Base-by-base conservation (phyloP, 2,113 vertebrate species). In the Ranitomeya variabilis region DNA sequence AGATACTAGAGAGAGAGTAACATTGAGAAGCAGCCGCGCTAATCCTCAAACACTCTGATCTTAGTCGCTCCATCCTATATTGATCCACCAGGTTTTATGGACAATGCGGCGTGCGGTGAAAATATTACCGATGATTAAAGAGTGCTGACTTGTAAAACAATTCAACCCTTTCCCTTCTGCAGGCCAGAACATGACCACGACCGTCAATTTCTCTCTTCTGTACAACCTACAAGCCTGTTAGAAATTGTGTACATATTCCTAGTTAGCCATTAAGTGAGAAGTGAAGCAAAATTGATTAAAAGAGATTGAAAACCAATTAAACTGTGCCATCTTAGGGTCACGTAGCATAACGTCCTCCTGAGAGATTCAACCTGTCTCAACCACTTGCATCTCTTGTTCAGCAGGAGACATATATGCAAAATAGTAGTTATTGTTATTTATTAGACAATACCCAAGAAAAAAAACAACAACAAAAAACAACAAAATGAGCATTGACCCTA, bases 101-200 rank as follows among this genome's bases (percentile, higher is more conserved):
- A 89, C 60, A 60, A 79, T 89, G 82, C 60, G 21, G 73, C 82
- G 26, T 89, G 87, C 79, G 87, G 74, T 89, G 87, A 84, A 84
- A 84, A 85, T 89, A 85, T 84, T 89, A 89, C 73, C 85, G 87
- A 89, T 89, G 87, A 89, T 89, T 89, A 89, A 85, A 89, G 82
- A 89, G 87, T 89, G 87, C 82, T 89, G 87, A 89, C 81, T 85
- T 85, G 74, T 85, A 85, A 45, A 89, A 79, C 82, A 85, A 85
- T 88, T 85, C 73, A 78, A 85, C 73, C 60, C 26, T 57, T 89
- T 79, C 73, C 31, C 73, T 67, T 76, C 82, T 69, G 81, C 51
- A 69, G 81, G 60, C 78, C 67, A 83, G 82, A 74, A 16, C 74
- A 79, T 23, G n/a, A 52, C 64, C 66, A 26, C 71, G 82, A 26